A percentile compares a stretch with the other conserved stretches of the same genome.
Conservation (phyloP, 1,140 invertebrate species). For the Saxidomus purpurata region DNA sequence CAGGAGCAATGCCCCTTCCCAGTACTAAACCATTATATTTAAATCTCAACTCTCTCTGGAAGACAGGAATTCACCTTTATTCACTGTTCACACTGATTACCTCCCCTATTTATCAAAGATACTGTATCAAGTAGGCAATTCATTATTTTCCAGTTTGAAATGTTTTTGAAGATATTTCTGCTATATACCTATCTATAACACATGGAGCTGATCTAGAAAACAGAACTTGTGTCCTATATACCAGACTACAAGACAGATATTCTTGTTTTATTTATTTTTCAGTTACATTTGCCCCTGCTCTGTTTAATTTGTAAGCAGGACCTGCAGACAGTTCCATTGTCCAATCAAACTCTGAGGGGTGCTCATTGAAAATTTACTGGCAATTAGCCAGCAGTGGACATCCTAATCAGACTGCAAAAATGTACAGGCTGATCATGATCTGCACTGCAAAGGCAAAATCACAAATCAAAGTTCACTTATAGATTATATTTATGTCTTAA, state of each 20-base stretch:
- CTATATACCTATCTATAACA: slow-evolving; percentile 52
- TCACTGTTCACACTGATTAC: slow-evolving; percentile 9
- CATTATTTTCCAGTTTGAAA: slow-evolving; percentile 59
- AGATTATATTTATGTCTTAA: too few relatives aligned
- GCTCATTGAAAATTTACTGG: not conserved
- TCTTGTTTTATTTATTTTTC: too few relatives aligned
- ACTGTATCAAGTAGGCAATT: slow-evolving; percentile 51
- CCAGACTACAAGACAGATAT: not conserved
- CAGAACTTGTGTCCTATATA: not conserved
- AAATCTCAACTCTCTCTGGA: not conserved
- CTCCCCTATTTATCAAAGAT: slow-evolving; percentile 43
- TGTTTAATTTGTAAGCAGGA: too few relatives aligned
- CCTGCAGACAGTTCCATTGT: too few relatives aligned
- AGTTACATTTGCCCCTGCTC: too few relatives aligned
- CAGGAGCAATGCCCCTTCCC: not conserved
- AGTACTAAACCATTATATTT: not conserved
- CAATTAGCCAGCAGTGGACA: too few relatives aligned
- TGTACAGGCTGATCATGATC: not conserved
- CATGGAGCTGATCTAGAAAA: slow-evolving; percentile 40
- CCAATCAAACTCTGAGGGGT: too few relatives aligned
- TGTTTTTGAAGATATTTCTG: slow-evolving; percentile 53
- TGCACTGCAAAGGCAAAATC: not conserved
- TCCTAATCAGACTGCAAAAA: not conserved
- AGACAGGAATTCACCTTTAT: not conserved
- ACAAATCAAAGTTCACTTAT: too few relatives aligned